Evolutionary conservation across 2,888 invertebrate species (phyloP), one percentile per base, ranked within the genome.

Genomic region (Aproaerema taeniolella): DNA sequence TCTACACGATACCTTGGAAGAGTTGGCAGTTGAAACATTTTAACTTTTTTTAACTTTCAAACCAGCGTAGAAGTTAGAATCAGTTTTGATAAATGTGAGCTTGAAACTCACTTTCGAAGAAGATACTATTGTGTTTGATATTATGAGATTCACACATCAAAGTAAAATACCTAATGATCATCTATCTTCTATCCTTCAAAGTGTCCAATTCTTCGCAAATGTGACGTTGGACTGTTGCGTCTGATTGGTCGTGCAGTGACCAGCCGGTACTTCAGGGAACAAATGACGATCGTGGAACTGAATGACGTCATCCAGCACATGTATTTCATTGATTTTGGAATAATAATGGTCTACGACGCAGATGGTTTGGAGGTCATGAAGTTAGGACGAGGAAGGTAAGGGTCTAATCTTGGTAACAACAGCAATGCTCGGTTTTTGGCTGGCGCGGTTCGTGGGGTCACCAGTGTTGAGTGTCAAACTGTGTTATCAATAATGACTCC

Each of bases 341-440:
- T 15, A 7, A 25, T 35, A 7, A 9, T 13, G n/a, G 9, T 34
- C 4, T 4, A 15, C 10, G 1, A 13, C 26, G n/a, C 6, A 1
- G 26, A 35, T 15, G 9, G 10, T 26, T 2, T 9, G 2, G 26
- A 12, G 2, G 7, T 7, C 11, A 13, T 12, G 2, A 14, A 15
- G 7, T 13, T 35, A 3, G 10, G 14, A n/a, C 14, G 28, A 16
- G 35, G 35, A 35, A 35, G 35, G 35, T 20, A n/a, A n/a, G n/a
- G n/a, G n/a, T n/a, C n/a, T n/a, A n/a, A n/a, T n/a, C n/a, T n/a
- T n/a, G n/a, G n/a, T n/a, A n/a, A n/a, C n/a, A n/a, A n/a, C n/a
- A n/a, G n/a, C n/a, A n/a, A n/a, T n/a, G n/a, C n/a, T n/a, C n/a
- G n/a, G n/a, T n/a, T n/a, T n/a, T n/a, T n/a, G n/a, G n/a, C n/a